Evolutionary conservation across 2,113 vertebrate genomes (phyloP).

Genomic region (Orcinus orca): DNA sequence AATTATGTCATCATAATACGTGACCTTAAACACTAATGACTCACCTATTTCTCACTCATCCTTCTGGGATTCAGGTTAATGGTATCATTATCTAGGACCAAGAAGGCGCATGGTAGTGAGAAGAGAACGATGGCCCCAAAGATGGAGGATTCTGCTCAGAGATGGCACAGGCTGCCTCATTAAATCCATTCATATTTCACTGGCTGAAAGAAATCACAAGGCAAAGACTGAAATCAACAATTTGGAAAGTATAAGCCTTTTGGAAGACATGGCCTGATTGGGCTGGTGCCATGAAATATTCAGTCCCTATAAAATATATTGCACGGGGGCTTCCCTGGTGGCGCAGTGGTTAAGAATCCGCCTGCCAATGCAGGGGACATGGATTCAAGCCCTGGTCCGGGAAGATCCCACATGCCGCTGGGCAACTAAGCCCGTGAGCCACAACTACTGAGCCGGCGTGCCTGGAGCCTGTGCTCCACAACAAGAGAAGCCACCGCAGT

Average conservation of each 20-base stretch:
- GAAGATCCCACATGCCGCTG: no score
- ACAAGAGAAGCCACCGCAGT: no score
- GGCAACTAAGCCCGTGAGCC: no score
- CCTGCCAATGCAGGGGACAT: no score
- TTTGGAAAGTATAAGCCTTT: not conserved
- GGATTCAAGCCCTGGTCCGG: no score
- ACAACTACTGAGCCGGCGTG: no score
- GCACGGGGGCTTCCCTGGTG: no score
- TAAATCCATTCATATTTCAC: not conserved
- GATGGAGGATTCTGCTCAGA: not conserved
- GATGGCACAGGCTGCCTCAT: not conserved
- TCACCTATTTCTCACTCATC: not conserved
- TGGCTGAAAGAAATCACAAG: not conserved
- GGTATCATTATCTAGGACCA: not conserved
- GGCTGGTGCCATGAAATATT: not conserved
- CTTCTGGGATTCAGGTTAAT: not conserved
- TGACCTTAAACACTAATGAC: not conserved
- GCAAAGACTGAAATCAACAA: not conserved
- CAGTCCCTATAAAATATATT: not conserved
- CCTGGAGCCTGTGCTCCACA: no score
- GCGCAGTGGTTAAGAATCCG: no score
- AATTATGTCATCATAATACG: not conserved
- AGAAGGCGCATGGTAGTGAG: not conserved
- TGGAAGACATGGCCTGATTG: not conserved
- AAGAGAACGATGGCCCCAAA: not conserved